phyloP scores from a whole-genome alignment of 2,113 vertebrate species.

The Callithrix jacchus region DNA sequence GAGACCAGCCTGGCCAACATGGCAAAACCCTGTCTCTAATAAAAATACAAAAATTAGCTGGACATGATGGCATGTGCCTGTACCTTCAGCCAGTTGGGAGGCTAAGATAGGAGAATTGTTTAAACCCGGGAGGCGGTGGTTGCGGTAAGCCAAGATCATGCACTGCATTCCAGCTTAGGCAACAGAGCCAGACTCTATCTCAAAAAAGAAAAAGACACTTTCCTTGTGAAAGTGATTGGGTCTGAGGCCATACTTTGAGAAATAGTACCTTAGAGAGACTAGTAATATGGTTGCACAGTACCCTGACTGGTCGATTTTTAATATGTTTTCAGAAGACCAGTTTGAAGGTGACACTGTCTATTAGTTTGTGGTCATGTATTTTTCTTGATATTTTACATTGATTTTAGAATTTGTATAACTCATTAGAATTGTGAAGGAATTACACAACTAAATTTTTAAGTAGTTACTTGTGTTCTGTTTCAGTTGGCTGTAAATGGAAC shows the following conservation, averaged over 20 bases:
- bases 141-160: no score
- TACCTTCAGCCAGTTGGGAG: no score
- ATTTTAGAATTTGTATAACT: slow-evolving; percentile 45
- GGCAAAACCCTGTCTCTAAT: neutral
- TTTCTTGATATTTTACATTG: slow-evolving; percentile 23
- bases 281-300: neutral
- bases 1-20: neutral
- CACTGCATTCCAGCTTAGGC: no score
- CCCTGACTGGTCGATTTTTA: neutral
- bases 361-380: slow-evolving; percentile 1
- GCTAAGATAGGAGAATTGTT: neutral
- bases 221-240: neutral
- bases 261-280: neutral
- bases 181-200: neutral
- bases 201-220: neutral
- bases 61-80: no score
- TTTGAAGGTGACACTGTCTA: slow-evolving; percentile 1
- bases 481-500: neutral
- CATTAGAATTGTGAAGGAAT: neutral
- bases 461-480: neutral
- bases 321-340: neutral
- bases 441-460: neutral
- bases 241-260: neutral
- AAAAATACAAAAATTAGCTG: no score
- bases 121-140: neutral